phyloP scores from a whole-genome alignment of 2,888 invertebrate species.

The Endomychus coccineus region DNA sequence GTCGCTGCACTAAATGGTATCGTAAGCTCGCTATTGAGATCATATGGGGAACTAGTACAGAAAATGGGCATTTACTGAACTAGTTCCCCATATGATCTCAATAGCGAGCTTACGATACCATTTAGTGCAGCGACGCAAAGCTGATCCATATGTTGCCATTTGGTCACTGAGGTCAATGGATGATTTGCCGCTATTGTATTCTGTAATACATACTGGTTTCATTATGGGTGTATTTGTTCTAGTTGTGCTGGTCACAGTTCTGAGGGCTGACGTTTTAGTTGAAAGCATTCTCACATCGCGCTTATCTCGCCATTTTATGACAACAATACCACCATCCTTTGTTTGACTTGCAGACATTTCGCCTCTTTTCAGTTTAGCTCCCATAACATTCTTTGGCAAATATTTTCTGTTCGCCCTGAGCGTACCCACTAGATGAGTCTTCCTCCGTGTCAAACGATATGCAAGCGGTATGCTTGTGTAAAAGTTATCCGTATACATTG shows the following conservation, averaged over 20 bases:
- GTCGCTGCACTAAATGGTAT: conserved; percentile 6
- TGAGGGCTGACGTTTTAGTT: too few relatives aligned
- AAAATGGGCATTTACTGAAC: too few relatives aligned
- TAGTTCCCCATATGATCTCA: conserved; percentile 1
- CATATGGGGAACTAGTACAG: neutral
- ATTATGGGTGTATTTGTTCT: conserved; percentile 7
- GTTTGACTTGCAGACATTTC: conserved; percentile 7
- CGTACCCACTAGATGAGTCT: conserved; percentile 30
- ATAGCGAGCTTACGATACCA: conserved; percentile 7
- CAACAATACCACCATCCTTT: conserved; percentile 20
- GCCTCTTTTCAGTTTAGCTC: conserved; percentile 22
- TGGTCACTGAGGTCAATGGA: conserved; percentile 23
- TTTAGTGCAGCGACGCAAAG: neutral
- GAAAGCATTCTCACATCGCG: conserved; percentile 18
- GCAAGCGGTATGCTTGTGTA: conserved; percentile 17
- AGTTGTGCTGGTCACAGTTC: too few relatives aligned
- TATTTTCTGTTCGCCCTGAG: conserved; percentile 27
- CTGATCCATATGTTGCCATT: conserved; percentile 14
- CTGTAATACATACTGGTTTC: conserved; percentile 18
- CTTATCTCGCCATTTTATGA: conserved; percentile 28
- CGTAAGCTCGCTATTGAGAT: conserved; percentile 5
- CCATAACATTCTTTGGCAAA: conserved; percentile 24
- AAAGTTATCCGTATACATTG: conserved; percentile 19
- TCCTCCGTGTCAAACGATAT: conserved; percentile 20
- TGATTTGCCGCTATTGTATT: conserved; percentile 21